phyloP scores from a whole-genome alignment of 2,113 vertebrate genomes.

The Erythrocercus mccallii region DNA sequence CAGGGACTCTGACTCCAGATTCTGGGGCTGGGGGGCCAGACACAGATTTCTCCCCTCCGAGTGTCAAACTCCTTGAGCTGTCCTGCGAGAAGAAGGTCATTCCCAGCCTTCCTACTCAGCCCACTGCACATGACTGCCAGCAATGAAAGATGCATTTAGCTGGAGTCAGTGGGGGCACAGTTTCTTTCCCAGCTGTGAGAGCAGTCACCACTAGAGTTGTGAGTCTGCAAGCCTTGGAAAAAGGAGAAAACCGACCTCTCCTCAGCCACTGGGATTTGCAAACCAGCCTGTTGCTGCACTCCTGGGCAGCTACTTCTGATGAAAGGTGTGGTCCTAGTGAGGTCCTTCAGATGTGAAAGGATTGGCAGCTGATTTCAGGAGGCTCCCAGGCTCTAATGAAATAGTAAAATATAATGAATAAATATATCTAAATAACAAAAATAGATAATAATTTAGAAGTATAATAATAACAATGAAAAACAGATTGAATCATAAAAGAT shows the following conservation, averaged over 20 bases:
- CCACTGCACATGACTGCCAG: neutral
- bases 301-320: neutral
- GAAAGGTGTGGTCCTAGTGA: neutral
- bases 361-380: neutral
- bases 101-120: neutral
- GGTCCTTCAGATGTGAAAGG: neutral
- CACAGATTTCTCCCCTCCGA: neutral
- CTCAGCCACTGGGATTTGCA: neutral
- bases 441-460: accelerated
- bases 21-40: neutral
- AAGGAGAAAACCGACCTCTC: neutral
- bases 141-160: neutral
- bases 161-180: neutral
- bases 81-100: neutral
- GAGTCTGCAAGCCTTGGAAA: neutral
- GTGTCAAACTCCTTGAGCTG: neutral
- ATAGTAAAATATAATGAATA: neutral
- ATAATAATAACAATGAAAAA: neutral
- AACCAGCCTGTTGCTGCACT: neutral
- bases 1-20: neutral
- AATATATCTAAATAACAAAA: neutral
- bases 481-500: neutral
- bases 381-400: neutral
- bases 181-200: neutral
- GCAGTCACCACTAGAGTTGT: neutral